Evolutionary conservation across 30 jellyfish, hydroid and myxozoan species (phyloP).

Genomic region (Mastigias papua): DNA sequence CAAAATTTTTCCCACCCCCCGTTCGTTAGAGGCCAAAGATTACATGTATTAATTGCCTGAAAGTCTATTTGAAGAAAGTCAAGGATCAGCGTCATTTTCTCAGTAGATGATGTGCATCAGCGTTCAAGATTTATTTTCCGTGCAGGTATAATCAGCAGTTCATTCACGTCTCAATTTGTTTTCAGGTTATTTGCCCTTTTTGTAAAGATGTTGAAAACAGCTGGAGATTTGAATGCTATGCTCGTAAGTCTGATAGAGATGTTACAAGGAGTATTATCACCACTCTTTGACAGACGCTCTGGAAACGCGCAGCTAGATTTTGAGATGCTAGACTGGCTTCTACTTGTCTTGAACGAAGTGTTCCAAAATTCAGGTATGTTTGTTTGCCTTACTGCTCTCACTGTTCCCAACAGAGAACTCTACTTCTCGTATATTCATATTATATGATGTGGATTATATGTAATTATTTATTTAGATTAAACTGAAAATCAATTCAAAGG

Average conservation of each 20-base stretch:
- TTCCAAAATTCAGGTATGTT: slow-evolving; percentile 70
- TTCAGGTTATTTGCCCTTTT: slow-evolving; percentile 69
- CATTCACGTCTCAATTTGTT: not conserved
- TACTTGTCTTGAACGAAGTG: slow-evolving; percentile 71
- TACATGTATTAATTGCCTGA: too few species aligned
- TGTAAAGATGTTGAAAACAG: slow-evolving; percentile 41
- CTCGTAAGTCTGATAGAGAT: slow-evolving; percentile 41
- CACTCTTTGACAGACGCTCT: slow-evolving; percentile 22
- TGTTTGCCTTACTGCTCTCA: not conserved
- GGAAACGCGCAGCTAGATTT: slow-evolving; percentile 14
- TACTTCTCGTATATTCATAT: too few species aligned
- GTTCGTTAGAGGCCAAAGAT: too few species aligned
- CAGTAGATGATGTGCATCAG: not conserved
- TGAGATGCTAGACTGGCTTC: slow-evolving; percentile 79
- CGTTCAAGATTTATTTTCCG: not conserved
- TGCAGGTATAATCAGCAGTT: not conserved
- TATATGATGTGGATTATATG: too few species aligned
- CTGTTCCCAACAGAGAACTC: too few species aligned
- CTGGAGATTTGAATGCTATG: slow-evolving; percentile 46
- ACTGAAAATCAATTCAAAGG: too few species aligned
- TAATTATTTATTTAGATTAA: too few species aligned
- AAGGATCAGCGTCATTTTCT: not conserved
- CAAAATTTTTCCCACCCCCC: too few species aligned
- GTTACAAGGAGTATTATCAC: slow-evolving; percentile 48
- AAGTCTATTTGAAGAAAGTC: too few species aligned